Evolutionary conservation across 2,888 invertebrate genomes (phyloP).

Genomic region (Nomada ferruginata): DNA sequence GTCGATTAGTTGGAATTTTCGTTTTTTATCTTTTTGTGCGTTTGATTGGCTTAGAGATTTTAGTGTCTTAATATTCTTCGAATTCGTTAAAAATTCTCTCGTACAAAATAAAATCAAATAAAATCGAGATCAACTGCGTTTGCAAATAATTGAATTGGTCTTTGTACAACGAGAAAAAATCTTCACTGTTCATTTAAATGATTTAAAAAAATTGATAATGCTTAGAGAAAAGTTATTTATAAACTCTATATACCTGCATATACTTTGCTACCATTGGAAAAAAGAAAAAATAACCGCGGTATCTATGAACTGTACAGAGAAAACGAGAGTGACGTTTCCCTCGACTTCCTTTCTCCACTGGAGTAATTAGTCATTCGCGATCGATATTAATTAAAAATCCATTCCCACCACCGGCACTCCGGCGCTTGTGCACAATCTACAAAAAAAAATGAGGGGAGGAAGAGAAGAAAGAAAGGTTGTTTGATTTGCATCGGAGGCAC

Average conservation of each 20-base stretch:
- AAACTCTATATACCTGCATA: background rate
- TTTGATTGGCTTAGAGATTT: too few species aligned
- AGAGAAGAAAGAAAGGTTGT: slow-evolving; percentile 6
- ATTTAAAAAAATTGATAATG: too few species aligned
- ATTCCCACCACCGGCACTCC: background rate
- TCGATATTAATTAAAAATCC: slow-evolving; percentile 31
- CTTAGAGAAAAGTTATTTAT: background rate
- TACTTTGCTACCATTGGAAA: background rate
- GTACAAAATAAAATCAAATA: too few species aligned
- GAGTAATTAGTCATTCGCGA: background rate
- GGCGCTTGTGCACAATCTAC: background rate
- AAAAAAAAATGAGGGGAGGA: background rate
- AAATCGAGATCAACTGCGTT: too few species aligned
- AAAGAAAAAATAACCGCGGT: background rate
- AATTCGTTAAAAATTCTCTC: too few species aligned
- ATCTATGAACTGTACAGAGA: background rate
- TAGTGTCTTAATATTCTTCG: too few species aligned
- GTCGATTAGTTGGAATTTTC: too few species aligned
- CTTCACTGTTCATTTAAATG: too few species aligned
- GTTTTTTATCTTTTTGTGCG: too few species aligned
- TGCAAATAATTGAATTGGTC: too few species aligned
- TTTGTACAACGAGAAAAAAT: too few species aligned
- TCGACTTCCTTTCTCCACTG: background rate
- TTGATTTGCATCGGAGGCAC: slow-evolving; percentile 44
- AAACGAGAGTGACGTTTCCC: background rate